These are phyloP conservation scores for Emesis castigata DNA, from an alignment of 2,888 invertebrate genomes.

Conservation along the genomic window DNA sequence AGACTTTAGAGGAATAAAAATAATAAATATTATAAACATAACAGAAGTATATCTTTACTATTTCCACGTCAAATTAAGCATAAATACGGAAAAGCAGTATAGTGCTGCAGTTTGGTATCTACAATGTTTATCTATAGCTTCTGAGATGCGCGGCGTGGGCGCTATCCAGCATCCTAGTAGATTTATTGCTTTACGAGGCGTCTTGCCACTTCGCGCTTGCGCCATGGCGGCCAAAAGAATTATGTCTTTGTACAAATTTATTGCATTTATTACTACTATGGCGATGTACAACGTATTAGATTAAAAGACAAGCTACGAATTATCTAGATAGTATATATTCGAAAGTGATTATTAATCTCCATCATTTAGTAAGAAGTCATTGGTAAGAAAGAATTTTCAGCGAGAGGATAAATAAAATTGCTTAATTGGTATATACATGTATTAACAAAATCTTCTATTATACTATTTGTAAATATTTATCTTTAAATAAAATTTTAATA, in stretches of 20 bases:
- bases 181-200: slow-evolving; percentile 72
- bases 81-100: slow-evolving; percentile 6
- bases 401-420: too few species aligned
- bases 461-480: too few species aligned
- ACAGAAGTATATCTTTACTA: too few species aligned
- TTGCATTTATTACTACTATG: slow-evolving; percentile 65
- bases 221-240: slow-evolving; percentile 63
- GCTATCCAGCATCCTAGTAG: slow-evolving; percentile 75
- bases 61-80: slow-evolving; percentile 16
- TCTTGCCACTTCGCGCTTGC: slow-evolving; percentile 74
- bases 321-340: neutral
- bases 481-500: too few species aligned
- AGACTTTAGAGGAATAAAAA: too few species aligned
- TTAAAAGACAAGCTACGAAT: slow-evolving; percentile 21
- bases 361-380: neutral
- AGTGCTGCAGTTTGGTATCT: slow-evolving; percentile 70
- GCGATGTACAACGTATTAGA: slow-evolving; percentile 51
- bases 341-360: neutral
- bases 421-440: too few species aligned
- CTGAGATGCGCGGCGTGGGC: slow-evolving; percentile 83
- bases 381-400: too few species aligned
- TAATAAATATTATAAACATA: too few species aligned
- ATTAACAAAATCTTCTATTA: too few species aligned
- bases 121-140: slow-evolving; percentile 79
- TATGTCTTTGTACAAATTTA: slow-evolving; percentile 75